Conservation (phyloP, 2,113 vertebrate genomes). For the Pedetes capensis region DNA sequence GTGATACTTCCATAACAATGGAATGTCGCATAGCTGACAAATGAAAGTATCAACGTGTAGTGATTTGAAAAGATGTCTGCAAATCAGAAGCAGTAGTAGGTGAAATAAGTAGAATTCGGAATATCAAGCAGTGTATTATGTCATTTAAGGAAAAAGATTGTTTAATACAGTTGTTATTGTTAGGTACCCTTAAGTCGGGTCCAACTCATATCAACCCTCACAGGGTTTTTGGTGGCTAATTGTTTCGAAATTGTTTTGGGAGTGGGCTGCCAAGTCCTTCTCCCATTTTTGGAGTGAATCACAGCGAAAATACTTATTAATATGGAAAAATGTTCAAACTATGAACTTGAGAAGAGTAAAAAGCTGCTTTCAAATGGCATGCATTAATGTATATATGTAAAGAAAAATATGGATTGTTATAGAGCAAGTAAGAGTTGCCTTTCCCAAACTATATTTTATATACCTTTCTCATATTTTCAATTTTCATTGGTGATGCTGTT, state of each 20-base stretch:
- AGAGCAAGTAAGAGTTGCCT: neutral
- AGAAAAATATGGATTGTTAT: neutral
- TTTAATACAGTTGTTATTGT: constrained; percentile 21
- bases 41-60: neutral
- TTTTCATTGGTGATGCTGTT: neutral
- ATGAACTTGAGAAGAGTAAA: neutral
- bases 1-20: neutral
- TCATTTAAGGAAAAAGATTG: constrained; percentile 26
- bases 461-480: neutral
- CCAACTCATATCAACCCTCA: no score
- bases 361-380: neutral
- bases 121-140: neutral
- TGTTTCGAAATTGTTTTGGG: no score
- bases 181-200: no score
- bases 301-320: constrained; percentile 35
- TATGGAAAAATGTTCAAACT: neutral
- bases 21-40: neutral
- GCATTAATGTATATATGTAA: neutral
- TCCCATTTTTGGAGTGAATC: no score
- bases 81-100: neutral
- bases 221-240: no score
- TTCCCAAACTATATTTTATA: constrained; percentile 35
- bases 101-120: constrained; percentile 18
- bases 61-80: constrained; percentile 39
- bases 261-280: no score